These are phyloP conservation scores for Cistogaster globosa DNA, from an alignment of 2,888 invertebrate species.

Conservation along the genomic window DNA sequence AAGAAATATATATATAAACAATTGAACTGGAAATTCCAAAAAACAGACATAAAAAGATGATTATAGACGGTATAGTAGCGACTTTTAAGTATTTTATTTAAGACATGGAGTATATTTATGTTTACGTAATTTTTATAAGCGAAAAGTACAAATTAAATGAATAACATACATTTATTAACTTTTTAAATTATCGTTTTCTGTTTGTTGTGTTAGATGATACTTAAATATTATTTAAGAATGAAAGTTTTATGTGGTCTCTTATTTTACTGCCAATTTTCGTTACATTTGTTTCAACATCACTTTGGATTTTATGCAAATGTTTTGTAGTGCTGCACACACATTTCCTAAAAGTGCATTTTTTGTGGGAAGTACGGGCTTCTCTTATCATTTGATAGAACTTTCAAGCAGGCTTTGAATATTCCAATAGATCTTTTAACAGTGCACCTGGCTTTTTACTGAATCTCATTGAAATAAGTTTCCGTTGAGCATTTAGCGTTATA, in stretches of 20 bases:
- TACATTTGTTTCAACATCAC: not conserved
- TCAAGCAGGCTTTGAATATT: conserved; percentile 47
- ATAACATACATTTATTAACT: too few species aligned
- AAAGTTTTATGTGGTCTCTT: conserved; percentile 22
- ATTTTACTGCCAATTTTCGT: conserved; percentile 6
- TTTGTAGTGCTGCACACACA: too few species aligned
- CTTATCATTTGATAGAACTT: conserved; percentile 37
- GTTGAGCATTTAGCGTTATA: conserved; percentile 34
- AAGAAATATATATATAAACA: too few species aligned
- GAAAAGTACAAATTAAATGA: too few species aligned
- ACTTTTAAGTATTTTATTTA: too few species aligned
- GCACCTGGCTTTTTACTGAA: conserved; percentile 49
- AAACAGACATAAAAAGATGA: too few species aligned
- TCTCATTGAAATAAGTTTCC: too few species aligned
- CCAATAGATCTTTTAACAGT: conserved; percentile 48
- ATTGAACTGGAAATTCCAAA: too few species aligned
- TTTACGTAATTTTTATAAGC: too few species aligned
- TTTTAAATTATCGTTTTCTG: too few species aligned
- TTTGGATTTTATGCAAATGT: not conserved
- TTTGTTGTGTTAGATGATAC: not conserved
- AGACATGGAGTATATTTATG: too few species aligned
- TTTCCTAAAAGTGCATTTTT: conserved; percentile 12
- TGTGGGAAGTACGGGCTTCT: conserved; percentile 35
- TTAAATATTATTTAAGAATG: not conserved
- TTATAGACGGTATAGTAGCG: too few species aligned